A percentile compares a stretch with the other conserved stretches of the same genome.
phyloP scores from a whole-genome alignment of 1,140 invertebrate species.

The Drosophila auraria region DNA sequence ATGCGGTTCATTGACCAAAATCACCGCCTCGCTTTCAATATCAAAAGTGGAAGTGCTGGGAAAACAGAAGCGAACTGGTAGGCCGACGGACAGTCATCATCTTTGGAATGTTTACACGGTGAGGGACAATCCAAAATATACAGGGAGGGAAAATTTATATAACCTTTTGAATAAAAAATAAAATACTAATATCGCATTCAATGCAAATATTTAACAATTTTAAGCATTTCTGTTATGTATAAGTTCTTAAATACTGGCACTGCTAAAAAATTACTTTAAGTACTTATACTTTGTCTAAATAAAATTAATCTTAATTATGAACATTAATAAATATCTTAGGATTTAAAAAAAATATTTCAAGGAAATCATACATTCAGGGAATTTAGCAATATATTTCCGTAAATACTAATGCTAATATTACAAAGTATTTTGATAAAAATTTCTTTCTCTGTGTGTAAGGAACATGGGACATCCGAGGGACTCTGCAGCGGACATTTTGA shows the following conservation, averaged over 20 bases:
- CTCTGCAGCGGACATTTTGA: slow-evolving; percentile 52
- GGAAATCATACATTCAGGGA: no score
- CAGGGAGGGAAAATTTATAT: background rate
- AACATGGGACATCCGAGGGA: background rate
- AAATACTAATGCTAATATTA: background rate
- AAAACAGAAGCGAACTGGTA: slow-evolving; percentile 33
- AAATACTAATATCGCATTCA: background rate
- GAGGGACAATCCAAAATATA: slow-evolving; percentile 14
- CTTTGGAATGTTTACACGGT: slow-evolving; percentile 44
- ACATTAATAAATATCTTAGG: no score
- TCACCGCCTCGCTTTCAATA: slow-evolving; percentile 67
- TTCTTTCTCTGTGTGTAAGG: slow-evolving; percentile 3
- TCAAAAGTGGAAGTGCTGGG: slow-evolving; percentile 60
- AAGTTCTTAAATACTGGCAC: no score
- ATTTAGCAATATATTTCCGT: no score
- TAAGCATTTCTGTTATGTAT: no score
- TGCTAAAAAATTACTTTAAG: no score
- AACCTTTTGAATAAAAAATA: background rate
- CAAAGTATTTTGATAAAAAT: no score
- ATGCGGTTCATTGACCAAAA: slow-evolving; percentile 76
- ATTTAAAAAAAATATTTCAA: no score
- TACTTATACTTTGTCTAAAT: no score
- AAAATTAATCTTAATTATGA: no score
- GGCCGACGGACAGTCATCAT: slow-evolving; percentile 36
- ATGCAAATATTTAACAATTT: no score